These are phyloP conservation scores for Ophion obscuratus DNA, from an alignment of 2,888 invertebrate genomes.

Conservation along the genomic window DNA sequence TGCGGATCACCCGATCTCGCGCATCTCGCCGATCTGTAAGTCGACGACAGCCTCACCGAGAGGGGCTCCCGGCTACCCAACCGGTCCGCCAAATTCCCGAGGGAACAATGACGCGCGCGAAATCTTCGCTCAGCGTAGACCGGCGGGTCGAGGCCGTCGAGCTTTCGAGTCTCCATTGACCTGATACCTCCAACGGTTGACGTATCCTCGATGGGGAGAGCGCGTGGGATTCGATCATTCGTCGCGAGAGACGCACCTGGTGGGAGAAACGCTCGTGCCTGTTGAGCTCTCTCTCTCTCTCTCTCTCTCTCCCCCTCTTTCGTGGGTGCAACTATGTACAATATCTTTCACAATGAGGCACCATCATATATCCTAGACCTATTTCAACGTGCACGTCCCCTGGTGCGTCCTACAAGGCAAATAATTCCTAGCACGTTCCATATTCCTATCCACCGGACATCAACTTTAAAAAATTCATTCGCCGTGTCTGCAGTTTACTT, in stretches of 20 bases:
- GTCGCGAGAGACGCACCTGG: neutral
- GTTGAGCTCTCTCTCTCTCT: neutral
- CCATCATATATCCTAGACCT: constrained; percentile 22
- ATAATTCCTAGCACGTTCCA: too few relatives aligned
- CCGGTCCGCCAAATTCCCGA: constrained; percentile 75
- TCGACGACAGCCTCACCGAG: constrained; percentile 73
- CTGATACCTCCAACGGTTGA: neutral
- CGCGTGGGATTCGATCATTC: neutral
- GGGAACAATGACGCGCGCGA: constrained; percentile 74
- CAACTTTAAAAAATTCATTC: constrained; percentile 21
- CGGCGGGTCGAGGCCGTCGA: neutral
- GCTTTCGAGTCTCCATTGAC: neutral
- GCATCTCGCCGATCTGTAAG: constrained; percentile 76
- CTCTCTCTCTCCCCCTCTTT: neutral
- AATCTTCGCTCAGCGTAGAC: neutral
- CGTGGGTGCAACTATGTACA: neutral
- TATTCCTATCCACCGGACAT: neutral
- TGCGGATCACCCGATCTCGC: constrained; percentile 61
- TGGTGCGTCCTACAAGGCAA: neutral
- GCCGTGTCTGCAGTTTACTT: constrained; percentile 14
- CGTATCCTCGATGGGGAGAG: neutral
- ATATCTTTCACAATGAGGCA: neutral
- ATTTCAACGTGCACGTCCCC: neutral
- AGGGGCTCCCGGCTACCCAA: constrained; percentile 70
- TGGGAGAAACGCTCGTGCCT: neutral